Evolutionary conservation across 1,140 invertebrate species (phyloP), one percentile per base, ranked within the genome.

Genomic region (Drosophila yakuba): DNA sequence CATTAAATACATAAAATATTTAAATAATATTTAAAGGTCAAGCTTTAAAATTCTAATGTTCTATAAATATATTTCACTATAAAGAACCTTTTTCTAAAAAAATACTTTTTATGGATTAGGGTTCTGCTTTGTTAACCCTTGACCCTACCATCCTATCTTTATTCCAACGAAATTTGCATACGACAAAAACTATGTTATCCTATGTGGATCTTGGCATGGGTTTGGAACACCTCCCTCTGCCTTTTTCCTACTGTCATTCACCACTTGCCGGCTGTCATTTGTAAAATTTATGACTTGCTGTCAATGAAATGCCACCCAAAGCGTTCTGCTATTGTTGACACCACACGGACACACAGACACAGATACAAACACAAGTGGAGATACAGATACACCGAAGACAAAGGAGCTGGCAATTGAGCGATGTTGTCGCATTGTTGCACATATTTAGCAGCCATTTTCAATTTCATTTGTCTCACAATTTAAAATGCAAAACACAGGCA

Each of bases 371-470:
- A 78, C 41, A 39, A 32, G 32, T 32, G 32, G 8, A 39, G 5
- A 32, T 44, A 75, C 20, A 56, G 28, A 41, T 56, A 75, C 55
- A 20, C 15, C 41, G 59, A 39, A 66, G 44, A 64, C 60, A 66
- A 64, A 66, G 52, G 66, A 55, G 32, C 41, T 45, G 25, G 50
- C 64, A 68, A 80, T 76, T 64, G 52, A 71, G 73, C 63, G 58
- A 84, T 80, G 47, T 63, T 68, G 74, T 66, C 78, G 83, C 82
- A 86, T 86, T 79, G 83, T 82, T 86, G 83, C 83, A 88, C 79
- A 86, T 86, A 63, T 86, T 88, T 76, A 59, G 79, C 83, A 83
- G 83, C 83, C 83, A 86, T 88, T 86, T 86, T 86, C 83, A 86
- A 86, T 86, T 86, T 86, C 83, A 72, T 82, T 86, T 86, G 83